A percentile compares a stretch with the other conserved stretches of the same genome.
phyloP scores from a whole-genome alignment of 2,113 vertebrate genomes.

The Megaceryle maxima region DNA sequence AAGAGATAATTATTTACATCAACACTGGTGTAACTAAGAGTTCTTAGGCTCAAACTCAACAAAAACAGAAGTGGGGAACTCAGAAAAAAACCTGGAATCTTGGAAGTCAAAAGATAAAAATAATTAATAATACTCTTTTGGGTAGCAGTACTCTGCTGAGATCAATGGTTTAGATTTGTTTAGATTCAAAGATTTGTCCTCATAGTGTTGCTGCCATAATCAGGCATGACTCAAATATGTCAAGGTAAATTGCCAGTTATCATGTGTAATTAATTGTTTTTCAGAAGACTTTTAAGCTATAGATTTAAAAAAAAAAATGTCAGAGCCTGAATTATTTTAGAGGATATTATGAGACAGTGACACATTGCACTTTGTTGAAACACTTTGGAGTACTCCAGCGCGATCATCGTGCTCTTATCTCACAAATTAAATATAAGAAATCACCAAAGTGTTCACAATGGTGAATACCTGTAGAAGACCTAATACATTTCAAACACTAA shows the following conservation, averaged over 20 bases:
- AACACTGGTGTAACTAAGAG: background rate
- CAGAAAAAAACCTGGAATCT: background rate
- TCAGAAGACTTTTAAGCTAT: background rate
- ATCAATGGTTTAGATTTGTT: background rate
- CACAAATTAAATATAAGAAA: background rate
- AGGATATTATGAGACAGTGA: background rate
- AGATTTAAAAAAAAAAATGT: background rate
- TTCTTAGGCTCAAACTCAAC: background rate
- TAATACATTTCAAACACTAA: background rate
- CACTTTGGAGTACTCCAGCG: background rate
- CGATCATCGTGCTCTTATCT: background rate
- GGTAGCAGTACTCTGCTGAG: background rate
- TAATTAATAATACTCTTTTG: background rate
- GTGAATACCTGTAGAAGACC: background rate
- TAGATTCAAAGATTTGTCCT: background rate
- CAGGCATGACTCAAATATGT: background rate
- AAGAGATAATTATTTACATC: background rate
- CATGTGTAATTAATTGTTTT: background rate
- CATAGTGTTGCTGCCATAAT: background rate
- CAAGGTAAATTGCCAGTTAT: background rate
- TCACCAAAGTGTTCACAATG: accelerated
- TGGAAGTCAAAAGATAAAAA: background rate
- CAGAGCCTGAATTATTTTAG: background rate
- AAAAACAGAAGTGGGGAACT: background rate
- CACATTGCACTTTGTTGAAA: background rate